phyloP scores from a whole-genome alignment of 1,140 invertebrate species.

The Brachionus calyciflorus region DNA sequence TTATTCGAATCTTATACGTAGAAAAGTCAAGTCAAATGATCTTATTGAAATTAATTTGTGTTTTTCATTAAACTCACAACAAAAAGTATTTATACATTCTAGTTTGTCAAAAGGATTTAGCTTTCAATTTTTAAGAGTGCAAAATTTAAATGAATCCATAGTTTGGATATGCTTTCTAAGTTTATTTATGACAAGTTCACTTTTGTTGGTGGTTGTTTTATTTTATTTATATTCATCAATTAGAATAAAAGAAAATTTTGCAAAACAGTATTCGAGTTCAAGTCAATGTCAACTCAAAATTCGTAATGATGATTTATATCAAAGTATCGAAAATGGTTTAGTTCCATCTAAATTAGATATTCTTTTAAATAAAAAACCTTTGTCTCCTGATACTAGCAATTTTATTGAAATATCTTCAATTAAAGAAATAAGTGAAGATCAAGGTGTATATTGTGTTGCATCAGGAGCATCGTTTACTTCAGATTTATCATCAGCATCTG shows the following conservation, averaged over 20 bases:
- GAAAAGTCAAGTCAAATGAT: background rate
- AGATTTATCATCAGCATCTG: conserved; percentile 5
- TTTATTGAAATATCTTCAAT: background rate
- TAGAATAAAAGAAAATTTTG: background rate
- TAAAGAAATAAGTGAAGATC: conserved; percentile 29
- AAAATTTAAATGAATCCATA: background rate
- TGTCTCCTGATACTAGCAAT: background rate
- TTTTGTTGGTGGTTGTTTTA: background rate
- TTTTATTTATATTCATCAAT: background rate
- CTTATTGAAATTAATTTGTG: conserved; percentile 11
- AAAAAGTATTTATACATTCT: background rate
- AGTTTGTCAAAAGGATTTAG: background rate
- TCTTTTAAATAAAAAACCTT: conserved; percentile 1
- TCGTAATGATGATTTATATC: background rate
- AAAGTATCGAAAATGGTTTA: background rate
- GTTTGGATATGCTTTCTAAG: background rate
- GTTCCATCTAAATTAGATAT: conserved; percentile 3
- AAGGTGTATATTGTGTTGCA: conserved; percentile 37
- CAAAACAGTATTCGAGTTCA: background rate
- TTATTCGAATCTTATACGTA: background rate
- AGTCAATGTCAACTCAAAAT: conserved; percentile 5
- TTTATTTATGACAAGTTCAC: background rate
- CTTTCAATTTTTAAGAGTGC: conserved; percentile 5
- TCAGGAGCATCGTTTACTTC: conserved; percentile 35
- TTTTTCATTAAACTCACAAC: background rate